phyloP scores from a whole-genome alignment of 2,888 invertebrate genomes.

The Leptopterna dolabrata region DNA sequence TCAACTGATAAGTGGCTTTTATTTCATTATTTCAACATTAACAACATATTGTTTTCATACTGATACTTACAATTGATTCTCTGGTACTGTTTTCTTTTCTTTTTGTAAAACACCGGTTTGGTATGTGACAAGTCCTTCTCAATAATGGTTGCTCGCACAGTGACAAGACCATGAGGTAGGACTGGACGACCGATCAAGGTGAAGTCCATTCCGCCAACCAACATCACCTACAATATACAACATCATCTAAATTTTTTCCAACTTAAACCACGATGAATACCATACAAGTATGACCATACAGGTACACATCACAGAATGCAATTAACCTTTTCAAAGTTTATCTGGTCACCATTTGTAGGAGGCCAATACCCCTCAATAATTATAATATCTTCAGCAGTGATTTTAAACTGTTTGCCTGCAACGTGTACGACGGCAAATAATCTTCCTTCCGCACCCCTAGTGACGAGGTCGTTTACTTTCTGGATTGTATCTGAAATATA shows the following conservation, averaged over 20 bases:
- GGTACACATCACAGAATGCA: not conserved
- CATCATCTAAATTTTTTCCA: too few species aligned
- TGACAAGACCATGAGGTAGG: conserved; percentile 78
- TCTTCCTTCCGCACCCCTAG: conserved; percentile 71
- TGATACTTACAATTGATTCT: conserved; percentile 61
- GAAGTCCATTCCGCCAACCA: conserved; percentile 83
- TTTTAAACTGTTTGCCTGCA: conserved; percentile 85
- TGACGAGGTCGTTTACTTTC: conserved; percentile 75
- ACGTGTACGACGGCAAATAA: conserved; percentile 86
- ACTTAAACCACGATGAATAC: too few species aligned
- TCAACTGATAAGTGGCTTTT: too few species aligned
- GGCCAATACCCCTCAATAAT: conserved; percentile 87
- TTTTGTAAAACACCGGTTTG: conserved; percentile 62
- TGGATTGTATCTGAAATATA: conserved; percentile 70
- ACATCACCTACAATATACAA: conserved; percentile 70
- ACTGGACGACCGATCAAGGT: conserved; percentile 84
- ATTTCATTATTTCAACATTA: too few species aligned
- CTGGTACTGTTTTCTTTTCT: conserved; percentile 61
- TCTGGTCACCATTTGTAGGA: conserved; percentile 84
- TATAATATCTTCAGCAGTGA: conserved; percentile 87
- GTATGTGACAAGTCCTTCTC: conserved; percentile 64
- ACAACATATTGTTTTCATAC: too few species aligned
- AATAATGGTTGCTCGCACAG: conserved; percentile 77
- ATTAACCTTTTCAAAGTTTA: conserved; percentile 82
- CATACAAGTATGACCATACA: too few species aligned